Evolutionary conservation across 2,888 invertebrate species (phyloP), one percentile per base, ranked within the genome.

Genomic region (Crioceris asparagi): DNA sequence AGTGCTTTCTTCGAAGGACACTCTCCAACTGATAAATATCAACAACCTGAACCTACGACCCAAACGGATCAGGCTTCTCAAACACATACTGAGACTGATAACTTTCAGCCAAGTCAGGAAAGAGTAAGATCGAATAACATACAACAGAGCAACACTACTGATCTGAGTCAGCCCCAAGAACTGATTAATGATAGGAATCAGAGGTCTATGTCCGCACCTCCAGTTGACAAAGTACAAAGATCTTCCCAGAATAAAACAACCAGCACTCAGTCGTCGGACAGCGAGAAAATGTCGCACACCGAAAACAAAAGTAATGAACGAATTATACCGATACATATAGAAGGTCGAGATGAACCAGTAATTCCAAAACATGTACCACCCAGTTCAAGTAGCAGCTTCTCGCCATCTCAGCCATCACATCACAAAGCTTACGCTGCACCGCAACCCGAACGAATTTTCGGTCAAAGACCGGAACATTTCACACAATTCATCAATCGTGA

Each of bases 271-370:
- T n/a, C n/a, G n/a, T n/a, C n/a, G n/a, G n/a, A n/a, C 2, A 46
- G 55, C 25, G 40, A 51, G 19, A 58, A 33, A 21, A 61, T 44
- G 57, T 25, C 33, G 2, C 12, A 23, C 19, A 16, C 14, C 15
- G 16, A 46, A 29, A 55, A 50, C 32, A 56, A 66, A 46, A 65
- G 73, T 29, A 77, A 75, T 51, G 79, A 86, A 32, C 72, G 88
- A 43, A 83, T 85, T 54, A 88, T 90, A 62, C 90, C 90, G 15
- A 90, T 90, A 45, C 83, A 83, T 56, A 83, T 90, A 0, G 90
- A 91, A 63, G 87, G 87, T 5, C 70, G 87, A 35, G 83, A 84
- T 51, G 80, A 82, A 54, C 85, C 86, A 1, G 75, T 86, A 11
- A 69, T 83, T 38, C 79, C 81, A 43, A 77, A 74, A 55, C 68